Evolutionary conservation across 1,140 invertebrate species (phyloP).

Genomic region (Drosophila pruinosa): DNA sequence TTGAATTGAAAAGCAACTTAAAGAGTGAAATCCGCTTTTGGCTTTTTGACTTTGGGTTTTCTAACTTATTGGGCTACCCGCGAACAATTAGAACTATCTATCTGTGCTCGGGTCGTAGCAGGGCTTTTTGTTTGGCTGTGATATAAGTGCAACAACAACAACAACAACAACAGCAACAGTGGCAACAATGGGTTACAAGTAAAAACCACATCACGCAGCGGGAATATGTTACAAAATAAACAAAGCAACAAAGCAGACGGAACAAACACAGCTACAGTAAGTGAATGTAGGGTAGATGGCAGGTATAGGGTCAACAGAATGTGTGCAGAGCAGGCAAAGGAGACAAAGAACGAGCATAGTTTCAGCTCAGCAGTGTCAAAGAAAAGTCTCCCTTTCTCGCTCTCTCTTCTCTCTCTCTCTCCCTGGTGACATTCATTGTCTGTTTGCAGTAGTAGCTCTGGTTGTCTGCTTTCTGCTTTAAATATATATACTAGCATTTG

Average conservation of each 20-base stretch:
- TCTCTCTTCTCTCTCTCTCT: neutral
- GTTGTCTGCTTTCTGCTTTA: neutral
- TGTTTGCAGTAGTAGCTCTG: conserved; percentile 17
- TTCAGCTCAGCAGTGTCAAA: neutral
- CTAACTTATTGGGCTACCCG: conserved; percentile 18
- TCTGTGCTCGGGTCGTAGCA: neutral
- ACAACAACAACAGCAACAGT: neutral
- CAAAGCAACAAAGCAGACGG: conserved; percentile 31
- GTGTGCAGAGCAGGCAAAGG: neutral
- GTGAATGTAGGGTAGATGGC: conserved; percentile 3
- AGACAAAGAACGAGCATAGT: too few relatives aligned
- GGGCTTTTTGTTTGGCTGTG: conserved; percentile 27
- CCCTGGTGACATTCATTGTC: conserved; percentile 41
- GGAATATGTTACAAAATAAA: conserved; percentile 44
- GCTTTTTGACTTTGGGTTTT: neutral
- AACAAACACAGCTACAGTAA: conserved; percentile 27
- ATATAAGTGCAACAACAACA: conserved; percentile 27
- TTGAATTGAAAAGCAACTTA: too few relatives aligned
- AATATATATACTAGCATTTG: too few relatives aligned
- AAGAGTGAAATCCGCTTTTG: neutral
- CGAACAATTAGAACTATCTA: conserved; percentile 25
- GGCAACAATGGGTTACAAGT: conserved; percentile 19
- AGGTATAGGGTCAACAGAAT: neutral
- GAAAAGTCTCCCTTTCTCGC: neutral
- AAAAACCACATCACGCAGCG: conserved; percentile 33